Percentiles rank a stretch among this genome's conserved stretches.
These are phyloP conservation scores for Zosterops pallidus DNA, from an alignment of 2,113 vertebrate species.

Conservation along the genomic window DNA sequence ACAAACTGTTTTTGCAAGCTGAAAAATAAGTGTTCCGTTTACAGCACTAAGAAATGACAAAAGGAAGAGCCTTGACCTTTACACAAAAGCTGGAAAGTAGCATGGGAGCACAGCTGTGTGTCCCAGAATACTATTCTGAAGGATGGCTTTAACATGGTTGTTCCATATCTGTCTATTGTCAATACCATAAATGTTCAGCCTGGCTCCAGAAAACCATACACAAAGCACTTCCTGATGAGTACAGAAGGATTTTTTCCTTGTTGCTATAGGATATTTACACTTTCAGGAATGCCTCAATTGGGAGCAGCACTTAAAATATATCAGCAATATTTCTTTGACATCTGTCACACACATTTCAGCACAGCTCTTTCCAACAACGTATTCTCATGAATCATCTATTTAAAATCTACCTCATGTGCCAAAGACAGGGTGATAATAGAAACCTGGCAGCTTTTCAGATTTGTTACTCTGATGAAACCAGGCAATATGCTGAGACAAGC, in stretches of 20 bases:
- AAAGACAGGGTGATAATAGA: conserved; percentile 39
- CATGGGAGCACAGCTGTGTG: background rate
- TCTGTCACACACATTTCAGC: conserved; percentile 53
- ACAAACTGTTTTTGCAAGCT: background rate
- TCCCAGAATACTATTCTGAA: background rate
- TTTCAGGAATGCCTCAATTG: background rate
- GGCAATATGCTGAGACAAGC: conserved; percentile 2
- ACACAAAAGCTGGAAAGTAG: background rate
- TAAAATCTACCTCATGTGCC: conserved; percentile 8
- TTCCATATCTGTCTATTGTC: background rate
- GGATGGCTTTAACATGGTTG: background rate
- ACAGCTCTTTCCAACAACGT: conserved; percentile 5
- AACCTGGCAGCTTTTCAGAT: conserved; percentile 61
- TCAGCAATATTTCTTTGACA: conserved; percentile 52
- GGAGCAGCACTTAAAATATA: conserved; percentile 41
- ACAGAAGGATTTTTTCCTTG: background rate
- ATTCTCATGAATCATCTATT: conserved; percentile 43
- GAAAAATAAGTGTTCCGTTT: background rate
- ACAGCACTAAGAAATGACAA: background rate
- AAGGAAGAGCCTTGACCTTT: background rate
- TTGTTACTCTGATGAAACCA: background rate
- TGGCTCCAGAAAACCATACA: background rate
- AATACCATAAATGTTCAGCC: background rate
- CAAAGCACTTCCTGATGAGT: background rate
- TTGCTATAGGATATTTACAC: conserved; percentile 32